Base-by-base conservation (phyloP, 2,113 vertebrate genomes). In the Pampusana beccarii region DNA sequence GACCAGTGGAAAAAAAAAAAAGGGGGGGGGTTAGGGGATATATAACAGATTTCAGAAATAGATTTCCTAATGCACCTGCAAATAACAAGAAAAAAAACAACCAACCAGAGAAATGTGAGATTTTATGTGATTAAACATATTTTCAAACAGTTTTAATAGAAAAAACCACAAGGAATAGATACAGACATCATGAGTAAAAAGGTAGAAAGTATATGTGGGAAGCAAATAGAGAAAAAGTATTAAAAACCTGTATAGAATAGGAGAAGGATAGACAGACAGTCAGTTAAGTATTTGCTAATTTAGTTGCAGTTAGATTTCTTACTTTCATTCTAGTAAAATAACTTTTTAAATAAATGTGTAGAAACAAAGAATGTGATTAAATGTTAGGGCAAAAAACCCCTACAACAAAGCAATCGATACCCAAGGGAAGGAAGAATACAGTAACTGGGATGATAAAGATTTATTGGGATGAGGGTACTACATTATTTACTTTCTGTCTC, bases 401-500 rank as follows among this genome's bases (percentile, higher is more conserved):
- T 58, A 3, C 38, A 75, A 40, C 25, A 57, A 88, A 82, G 21
- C 18, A 75, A 36, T 13, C 86, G 34, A 79, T 65, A 61, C 40
- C 7, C 44, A 67, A 71, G 48, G 40, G 78, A 62, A 78, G 18
- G 73, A 91, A 81, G 50, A 91, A 94, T 81, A 19, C 10, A 53
- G 62, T 67, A 85, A 61, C 57, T 65, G 38, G 31, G 17, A 69
- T 79, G 25, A 82, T 87, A 87, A 87, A 92, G 61, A 87, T 91
- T 95, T 96, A 85, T 75, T 87, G 29, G 65, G 31, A 84, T 79
- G 11, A 57, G 6, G 2, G 18, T 86, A 53, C 26, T 64, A 60
- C 33, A 44, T 92, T 84, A 86, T 94, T 89, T 92, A 81, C 44
- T 67, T 93, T 91, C 34, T 81, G 60, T 85, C 89, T 95, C 57